phyloP scores from a whole-genome alignment of 2,888 invertebrate species.

The Chironomus riparius region DNA sequence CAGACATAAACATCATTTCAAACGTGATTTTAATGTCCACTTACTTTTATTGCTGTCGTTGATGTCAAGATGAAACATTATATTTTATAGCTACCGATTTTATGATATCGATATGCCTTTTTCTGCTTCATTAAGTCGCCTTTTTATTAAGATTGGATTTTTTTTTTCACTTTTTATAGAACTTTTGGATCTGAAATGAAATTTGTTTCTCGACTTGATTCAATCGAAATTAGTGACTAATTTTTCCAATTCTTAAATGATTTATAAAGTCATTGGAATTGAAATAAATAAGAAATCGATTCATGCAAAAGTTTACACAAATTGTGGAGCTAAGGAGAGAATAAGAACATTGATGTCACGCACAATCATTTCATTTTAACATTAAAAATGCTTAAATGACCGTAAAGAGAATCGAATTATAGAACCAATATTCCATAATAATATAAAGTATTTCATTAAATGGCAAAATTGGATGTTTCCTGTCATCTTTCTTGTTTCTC shows the following conservation, averaged over 20 bases:
- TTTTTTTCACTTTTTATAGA: too few relatives aligned
- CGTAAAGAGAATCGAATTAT: constrained; percentile 16
- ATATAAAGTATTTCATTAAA: constrained; percentile 20
- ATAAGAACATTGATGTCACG: constrained; percentile 13
- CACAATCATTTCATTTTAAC: background rate
- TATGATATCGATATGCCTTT: constrained; percentile 7
- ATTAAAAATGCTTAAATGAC: background rate
- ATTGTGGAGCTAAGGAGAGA: background rate
- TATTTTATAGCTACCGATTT: constrained; percentile 23
- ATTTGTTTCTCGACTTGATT: too few relatives aligned
- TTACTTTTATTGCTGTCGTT: constrained; percentile 1
- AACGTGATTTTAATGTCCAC: constrained; percentile 21
- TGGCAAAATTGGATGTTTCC: constrained; percentile 24
- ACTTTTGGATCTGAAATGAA: background rate
- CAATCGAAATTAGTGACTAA: too few relatives aligned
- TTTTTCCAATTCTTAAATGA: too few relatives aligned
- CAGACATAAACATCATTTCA: background rate
- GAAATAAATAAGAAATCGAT: background rate
- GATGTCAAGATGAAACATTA: constrained; percentile 5
- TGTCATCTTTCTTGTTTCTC: background rate
- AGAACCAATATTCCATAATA: constrained; percentile 23
- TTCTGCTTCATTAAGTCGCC: background rate
- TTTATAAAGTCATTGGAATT: too few relatives aligned
- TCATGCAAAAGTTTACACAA: background rate
- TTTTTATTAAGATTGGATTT: background rate